Percentiles rank a stretch among this genome's conserved stretches.
Conservation (phyloP, 2,888 invertebrate species). For the Minunthozetes semirufus region DNA sequence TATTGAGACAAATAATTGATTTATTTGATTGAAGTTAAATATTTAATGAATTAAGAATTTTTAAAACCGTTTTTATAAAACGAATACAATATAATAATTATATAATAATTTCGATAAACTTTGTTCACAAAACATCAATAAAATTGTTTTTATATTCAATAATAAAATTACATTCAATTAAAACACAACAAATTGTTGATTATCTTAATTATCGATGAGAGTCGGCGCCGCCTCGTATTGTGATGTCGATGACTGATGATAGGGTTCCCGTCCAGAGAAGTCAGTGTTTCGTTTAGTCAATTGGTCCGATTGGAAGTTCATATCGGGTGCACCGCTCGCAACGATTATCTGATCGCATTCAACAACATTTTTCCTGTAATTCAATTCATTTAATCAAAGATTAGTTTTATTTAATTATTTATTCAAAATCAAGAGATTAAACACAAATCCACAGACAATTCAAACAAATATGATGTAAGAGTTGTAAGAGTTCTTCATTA, state of each 20-base stretch:
- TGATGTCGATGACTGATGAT: conserved; percentile 61
- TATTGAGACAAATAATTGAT: no score
- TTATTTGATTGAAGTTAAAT: no score
- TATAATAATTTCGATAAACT: not conserved
- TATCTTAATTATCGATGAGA: not conserved
- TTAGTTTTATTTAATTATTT: not conserved
- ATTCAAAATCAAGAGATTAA: not conserved
- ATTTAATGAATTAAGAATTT: no score
- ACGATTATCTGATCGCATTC: conserved; percentile 57
- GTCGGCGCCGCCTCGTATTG: not conserved
- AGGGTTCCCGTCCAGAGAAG: conserved; percentile 80
- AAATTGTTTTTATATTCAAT: not conserved
- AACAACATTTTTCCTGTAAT: conserved; percentile 50
- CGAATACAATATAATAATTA: no score
- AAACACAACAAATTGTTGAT: not conserved
- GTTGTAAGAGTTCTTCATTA: no score
- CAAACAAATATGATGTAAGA: no score
- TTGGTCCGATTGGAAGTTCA: conserved; percentile 71
- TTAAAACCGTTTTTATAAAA: no score
- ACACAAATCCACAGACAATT: no score
- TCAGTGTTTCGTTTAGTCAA: conserved; percentile 92
- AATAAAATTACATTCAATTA: not conserved
- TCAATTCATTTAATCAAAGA: not conserved
- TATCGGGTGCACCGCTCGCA: conserved; percentile 56
- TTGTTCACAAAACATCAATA: not conserved